Conservation (phyloP, 2,888 invertebrate species). For the Omphaloscelis lunosa region DNA sequence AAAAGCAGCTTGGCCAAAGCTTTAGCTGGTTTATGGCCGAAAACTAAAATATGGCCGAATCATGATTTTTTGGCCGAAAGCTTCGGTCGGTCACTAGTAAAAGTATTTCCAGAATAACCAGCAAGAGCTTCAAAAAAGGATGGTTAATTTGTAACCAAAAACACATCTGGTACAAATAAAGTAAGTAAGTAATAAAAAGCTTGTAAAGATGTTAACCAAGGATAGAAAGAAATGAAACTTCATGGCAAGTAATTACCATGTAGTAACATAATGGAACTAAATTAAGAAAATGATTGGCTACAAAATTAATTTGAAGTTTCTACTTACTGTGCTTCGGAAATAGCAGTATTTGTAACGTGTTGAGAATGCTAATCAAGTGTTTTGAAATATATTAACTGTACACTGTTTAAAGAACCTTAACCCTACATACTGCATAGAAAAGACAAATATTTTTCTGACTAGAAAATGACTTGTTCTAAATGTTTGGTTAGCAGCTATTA, state of each 20-base stretch:
- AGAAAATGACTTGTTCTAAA: background rate
- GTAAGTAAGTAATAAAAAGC: too few relatives aligned
- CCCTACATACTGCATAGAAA: too few relatives aligned
- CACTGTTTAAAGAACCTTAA: background rate
- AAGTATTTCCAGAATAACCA: background rate
- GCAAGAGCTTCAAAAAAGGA: background rate
- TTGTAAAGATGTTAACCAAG: background rate
- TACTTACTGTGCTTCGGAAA: background rate
- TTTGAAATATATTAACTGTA: too few relatives aligned
- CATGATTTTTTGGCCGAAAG: too few relatives aligned
- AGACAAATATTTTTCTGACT: too few relatives aligned
- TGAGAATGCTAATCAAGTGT: background rate
- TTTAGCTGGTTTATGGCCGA: too few relatives aligned
- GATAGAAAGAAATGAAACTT: background rate
- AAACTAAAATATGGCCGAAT: too few relatives aligned
- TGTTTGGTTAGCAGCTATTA: background rate
- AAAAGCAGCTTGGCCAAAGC: too few relatives aligned
- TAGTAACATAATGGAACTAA: background rate
- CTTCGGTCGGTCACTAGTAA: too few relatives aligned
- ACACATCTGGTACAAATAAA: too few relatives aligned
- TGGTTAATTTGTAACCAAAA: background rate
- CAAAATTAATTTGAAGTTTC: background rate
- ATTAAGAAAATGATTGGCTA: background rate
- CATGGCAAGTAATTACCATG: background rate
- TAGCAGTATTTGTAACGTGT: too few relatives aligned